phyloP scores from a whole-genome alignment of 2,113 vertebrate genomes.

The Corvus moneduloides region DNA sequence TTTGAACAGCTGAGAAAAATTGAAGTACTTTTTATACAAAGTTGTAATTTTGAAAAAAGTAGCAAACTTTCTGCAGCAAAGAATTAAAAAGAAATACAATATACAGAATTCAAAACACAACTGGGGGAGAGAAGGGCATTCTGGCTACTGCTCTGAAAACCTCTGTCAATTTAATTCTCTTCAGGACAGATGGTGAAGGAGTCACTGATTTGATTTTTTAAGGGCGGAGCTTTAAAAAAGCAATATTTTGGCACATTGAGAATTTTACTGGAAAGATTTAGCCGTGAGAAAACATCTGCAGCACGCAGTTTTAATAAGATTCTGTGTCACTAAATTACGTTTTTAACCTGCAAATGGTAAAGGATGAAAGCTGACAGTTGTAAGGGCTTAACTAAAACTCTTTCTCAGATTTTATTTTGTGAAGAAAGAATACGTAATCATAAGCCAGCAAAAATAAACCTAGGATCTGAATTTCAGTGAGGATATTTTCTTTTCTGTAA shows the following conservation, averaged over 20 bases:
- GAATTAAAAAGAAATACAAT: background rate
- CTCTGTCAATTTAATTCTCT: background rate
- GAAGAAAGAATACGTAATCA: background rate
- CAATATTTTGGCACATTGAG: background rate
- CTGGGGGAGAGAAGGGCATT: background rate
- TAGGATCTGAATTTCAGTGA: background rate
- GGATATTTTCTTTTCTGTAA: background rate
- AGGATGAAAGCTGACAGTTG: background rate
- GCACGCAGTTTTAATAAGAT: background rate
- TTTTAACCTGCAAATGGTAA: background rate
- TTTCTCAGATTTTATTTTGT: background rate
- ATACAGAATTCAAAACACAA: background rate
- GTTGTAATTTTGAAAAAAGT: background rate
- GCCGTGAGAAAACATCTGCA: background rate
- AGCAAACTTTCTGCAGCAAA: background rate
- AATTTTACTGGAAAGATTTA: background rate
- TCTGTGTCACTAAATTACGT: background rate
- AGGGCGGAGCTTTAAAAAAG: background rate
- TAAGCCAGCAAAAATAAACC: background rate
- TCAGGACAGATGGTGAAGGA: background rate
- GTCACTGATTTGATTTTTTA: background rate
- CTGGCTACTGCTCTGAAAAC: background rate
- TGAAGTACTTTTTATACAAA: background rate
- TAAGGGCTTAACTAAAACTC: background rate
- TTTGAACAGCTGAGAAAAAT: background rate